Conservation (phyloP, 2,888 invertebrate species). For the Campoplex nolae region DNA sequence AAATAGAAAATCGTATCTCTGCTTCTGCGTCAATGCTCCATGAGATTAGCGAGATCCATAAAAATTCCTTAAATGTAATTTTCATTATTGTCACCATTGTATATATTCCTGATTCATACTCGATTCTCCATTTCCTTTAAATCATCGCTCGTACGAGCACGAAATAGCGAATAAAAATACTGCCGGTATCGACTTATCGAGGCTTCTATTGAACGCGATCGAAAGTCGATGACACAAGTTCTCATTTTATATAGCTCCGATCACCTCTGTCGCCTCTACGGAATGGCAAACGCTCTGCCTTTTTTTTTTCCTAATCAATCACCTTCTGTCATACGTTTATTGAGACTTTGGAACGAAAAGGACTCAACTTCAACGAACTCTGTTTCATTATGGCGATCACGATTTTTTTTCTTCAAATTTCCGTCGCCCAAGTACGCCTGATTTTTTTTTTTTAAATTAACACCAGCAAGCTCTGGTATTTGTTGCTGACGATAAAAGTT, state of each 20-base stretch:
- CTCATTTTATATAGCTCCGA: constrained; percentile 27
- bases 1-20: neutral
- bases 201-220: constrained; percentile 27
- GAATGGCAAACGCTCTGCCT: constrained; percentile 1
- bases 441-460: neutral
- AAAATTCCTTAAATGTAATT: constrained; percentile 26
- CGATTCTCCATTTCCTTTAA: constrained; percentile 26
- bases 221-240: constrained; percentile 46
- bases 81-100: constrained; percentile 16
- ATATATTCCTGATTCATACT: constrained; percentile 23
- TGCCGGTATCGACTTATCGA: constrained; percentile 53
- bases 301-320: neutral
- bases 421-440: neutral
- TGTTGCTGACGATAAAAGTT: neutral
- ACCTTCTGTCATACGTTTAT: neutral
- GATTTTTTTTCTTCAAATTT: neutral
- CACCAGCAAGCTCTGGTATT: neutral
- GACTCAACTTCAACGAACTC: neutral
- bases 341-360: neutral
- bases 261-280: constrained; percentile 41
- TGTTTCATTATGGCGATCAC: neutral
- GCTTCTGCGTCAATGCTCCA: constrained; percentile 54
- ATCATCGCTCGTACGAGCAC: constrained; percentile 1
- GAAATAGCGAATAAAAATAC: constrained; percentile 29
- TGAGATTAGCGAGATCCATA: constrained; percentile 35